Base-by-base conservation (phyloP, 2,113 vertebrate species). In the Elephas maximus region DNA sequence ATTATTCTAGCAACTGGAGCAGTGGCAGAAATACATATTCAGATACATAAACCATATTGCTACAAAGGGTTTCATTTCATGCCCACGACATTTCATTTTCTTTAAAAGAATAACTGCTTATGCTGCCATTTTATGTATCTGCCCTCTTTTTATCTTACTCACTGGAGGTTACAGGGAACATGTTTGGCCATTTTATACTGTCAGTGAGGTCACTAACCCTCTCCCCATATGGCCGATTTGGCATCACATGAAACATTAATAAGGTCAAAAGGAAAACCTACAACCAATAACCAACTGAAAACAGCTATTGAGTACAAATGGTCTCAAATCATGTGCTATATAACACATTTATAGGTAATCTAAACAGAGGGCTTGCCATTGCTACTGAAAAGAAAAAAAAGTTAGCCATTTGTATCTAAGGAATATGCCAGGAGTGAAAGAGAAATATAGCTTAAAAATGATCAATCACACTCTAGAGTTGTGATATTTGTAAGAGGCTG, bases 231-330 rank as follows among this genome's bases (percentile, higher is more conserved):
- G 82, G 63, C 60, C 0, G 0, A 86, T 85, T 90, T 76, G 12
- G 41, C n/a, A 95, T 96, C 94, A 85, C 10, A 65, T 51, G 73
- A 95, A 94, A 90, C 53, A 97, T 94, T 92, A 71, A 26, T 5
- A 86, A 85, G 85, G 88, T 95, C 93, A 96, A 96, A 95, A 94
- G 53, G 77, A 88, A 95, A 95, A 79, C 11, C 41, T 48, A n/a
- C 71, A 93, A 65, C 71, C 73, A 91, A 69, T 44, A 74, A 93
- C 37, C 14, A 89, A 82, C 23, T 95, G 48, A 14, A 65, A 73
- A 92, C 89, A 86, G 45, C 37, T 44, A 67, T 60, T 60, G 73
- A 76, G 63, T 77, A 62, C 30, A 65, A 65, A 6, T 20, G 10
- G 8, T 82, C 74, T 69, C 71, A 44, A 88, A 78, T 69, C 77